These are phyloP conservation scores for Trinorchestia longiramus DNA, from an alignment of 1,140 invertebrate genomes.

Conservation along the genomic window DNA sequence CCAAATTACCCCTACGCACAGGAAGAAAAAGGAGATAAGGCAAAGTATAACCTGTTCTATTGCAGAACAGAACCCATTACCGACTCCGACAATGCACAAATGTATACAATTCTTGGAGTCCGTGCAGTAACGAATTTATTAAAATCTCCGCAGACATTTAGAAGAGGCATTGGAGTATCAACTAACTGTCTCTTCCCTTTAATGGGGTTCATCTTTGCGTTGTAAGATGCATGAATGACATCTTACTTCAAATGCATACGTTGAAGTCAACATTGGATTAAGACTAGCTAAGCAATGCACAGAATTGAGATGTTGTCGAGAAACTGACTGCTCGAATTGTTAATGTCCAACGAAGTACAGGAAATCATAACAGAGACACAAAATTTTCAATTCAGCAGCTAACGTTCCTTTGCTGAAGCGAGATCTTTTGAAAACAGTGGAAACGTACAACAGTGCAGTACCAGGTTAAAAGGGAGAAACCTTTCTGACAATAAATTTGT, in stretches of 20 bases:
- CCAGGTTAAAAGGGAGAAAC: no score
- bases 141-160: not conserved
- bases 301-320: not conserved
- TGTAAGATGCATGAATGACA: not conserved
- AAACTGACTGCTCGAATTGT: no score
- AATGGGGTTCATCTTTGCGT: not conserved
- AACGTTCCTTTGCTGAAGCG: no score
- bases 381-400: no score
- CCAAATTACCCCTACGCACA: not conserved
- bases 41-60: not conserved
- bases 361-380: no score
- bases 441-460: no score
- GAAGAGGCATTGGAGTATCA: not conserved
- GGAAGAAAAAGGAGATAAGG: not conserved
- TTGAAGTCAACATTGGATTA: not conserved
- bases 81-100: not conserved
- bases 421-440: no score
- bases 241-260: not conserved
- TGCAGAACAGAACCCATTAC: not conserved
- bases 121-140: not conserved
- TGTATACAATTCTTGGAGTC: not conserved
- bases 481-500: no score
- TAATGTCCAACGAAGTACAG: no score
- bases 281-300: not conserved
- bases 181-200: not conserved